Conservation (phyloP, 2,797 vertebrate species). For the Melanotaenia boesemani region DNA sequence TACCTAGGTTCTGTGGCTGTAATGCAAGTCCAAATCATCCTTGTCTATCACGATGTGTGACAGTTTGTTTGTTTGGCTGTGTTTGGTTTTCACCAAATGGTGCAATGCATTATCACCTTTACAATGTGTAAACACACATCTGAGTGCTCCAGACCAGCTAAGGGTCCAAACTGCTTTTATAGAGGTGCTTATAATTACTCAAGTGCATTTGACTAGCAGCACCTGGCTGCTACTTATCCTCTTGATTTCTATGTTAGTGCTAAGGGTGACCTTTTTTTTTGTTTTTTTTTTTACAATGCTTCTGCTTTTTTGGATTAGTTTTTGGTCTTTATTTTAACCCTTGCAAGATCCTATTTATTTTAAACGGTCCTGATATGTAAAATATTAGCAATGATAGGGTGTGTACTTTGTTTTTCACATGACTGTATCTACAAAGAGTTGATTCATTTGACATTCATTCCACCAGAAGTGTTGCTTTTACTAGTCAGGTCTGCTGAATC, state of each 20-base stretch:
- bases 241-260: background rate
- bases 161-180: background rate
- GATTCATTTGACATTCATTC: background rate
- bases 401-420: background rate
- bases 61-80: background rate
- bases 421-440: background rate
- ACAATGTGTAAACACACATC: background rate
- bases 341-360: background rate
- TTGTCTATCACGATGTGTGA: background rate
- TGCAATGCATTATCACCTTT: background rate
- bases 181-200: background rate
- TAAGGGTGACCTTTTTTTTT: background rate
- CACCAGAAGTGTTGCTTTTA: background rate
- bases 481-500: conserved; percentile 36
- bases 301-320: background rate
- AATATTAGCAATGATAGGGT: background rate
- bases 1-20: background rate
- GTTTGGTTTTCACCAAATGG: background rate
- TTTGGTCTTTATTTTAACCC: background rate
- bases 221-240: background rate
- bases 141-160: background rate
- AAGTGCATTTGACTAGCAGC: background rate
- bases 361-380: background rate
- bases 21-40: background rate
- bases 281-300: background rate